Evolutionary conservation across 2,113 vertebrate genomes (phyloP).

Genomic region (Hemicordylus capensis): DNA sequence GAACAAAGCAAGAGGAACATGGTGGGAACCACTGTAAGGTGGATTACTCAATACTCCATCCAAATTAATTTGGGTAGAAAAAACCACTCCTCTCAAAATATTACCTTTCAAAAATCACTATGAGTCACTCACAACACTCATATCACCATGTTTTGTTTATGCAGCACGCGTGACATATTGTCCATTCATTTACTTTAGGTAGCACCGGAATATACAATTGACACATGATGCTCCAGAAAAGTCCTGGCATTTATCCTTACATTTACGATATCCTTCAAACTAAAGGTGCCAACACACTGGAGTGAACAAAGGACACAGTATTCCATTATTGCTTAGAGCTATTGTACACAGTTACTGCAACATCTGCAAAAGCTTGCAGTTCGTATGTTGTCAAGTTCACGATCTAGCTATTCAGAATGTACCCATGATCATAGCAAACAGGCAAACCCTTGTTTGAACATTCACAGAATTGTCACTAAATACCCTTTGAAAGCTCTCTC

Average conservation of each 20-base stretch:
- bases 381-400: background rate
- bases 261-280: background rate
- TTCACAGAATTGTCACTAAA: background rate
- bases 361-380: background rate
- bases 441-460: background rate
- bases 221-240: background rate
- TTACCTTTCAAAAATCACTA: fast-evolving
- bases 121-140: background rate
- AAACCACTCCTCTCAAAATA: fast-evolving
- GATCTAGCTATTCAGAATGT: background rate
- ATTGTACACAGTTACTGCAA: background rate
- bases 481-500: background rate
- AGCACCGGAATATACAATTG: background rate
- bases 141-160: background rate
- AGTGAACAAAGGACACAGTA: constrained; percentile 14
- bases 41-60: constrained; percentile 12
- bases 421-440: background rate
- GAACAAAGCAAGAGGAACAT: background rate
- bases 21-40: constrained; percentile 4
- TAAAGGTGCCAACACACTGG: background rate
- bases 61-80: fast-evolving
- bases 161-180: background rate
- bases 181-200: background rate
- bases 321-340: background rate
- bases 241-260: background rate